A percentile compares a stretch with the other conserved stretches of the same genome.
Evolutionary conservation across 2,797 vertebrate genomes (phyloP).

Genomic region (Hozukius guyotensis): DNA sequence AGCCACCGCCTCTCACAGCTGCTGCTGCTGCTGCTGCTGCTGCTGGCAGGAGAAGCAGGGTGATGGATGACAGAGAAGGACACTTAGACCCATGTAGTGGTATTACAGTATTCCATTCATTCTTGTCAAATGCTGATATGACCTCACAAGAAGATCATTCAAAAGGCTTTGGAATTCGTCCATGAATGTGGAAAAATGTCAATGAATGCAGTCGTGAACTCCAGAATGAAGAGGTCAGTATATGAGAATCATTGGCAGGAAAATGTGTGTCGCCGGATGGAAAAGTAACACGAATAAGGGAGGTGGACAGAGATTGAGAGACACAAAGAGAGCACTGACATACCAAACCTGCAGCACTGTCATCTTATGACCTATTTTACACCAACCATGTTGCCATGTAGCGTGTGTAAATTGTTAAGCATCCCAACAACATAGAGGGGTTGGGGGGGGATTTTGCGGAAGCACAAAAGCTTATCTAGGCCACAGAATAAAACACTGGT

Average conservation of each 20-base stretch:
- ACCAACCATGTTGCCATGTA: constrained; percentile 9
- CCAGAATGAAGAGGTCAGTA: neutral
- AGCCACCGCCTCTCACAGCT: constrained; percentile 88
- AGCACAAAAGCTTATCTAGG: constrained; percentile 48
- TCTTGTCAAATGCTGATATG: neutral
- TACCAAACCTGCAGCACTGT: constrained; percentile 1
- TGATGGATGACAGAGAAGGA: constrained; percentile 10
- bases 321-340: neutral
- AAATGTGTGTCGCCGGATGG: neutral
- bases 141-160: neutral
- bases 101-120: neutral
- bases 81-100: constrained; percentile 9
- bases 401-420: constrained; percentile 22
- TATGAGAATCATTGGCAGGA: neutral
- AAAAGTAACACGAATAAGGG: neutral
- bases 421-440: neutral
- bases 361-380: constrained; percentile 35
- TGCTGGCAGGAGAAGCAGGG: neutral
- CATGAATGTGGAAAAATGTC: neutral
- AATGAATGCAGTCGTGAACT: neutral
- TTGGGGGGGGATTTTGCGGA: neutral
- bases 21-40: constrained; percentile 27
- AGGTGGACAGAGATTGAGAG: neutral
- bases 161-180: neutral
- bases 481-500: constrained; percentile 35